phyloP scores from a whole-genome alignment of 2,797 vertebrate species.

The Sebastolobus altivelis region DNA sequence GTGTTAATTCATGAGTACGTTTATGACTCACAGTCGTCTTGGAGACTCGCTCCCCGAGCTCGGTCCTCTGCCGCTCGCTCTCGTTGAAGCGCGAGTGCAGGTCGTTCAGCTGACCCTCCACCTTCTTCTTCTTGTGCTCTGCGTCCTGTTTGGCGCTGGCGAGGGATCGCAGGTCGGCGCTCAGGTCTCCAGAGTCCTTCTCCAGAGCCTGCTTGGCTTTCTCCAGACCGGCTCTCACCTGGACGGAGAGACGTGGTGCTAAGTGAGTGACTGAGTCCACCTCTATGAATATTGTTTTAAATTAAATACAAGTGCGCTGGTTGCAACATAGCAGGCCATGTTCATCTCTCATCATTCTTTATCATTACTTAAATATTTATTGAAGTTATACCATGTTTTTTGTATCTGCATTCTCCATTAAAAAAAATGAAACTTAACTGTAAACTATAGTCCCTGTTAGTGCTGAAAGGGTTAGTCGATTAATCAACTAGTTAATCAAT shows the following conservation, averaged over 20 bases:
- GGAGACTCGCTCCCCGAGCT: conserved; percentile 91
- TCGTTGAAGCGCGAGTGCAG: conserved; percentile 90
- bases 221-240: conserved; percentile 93
- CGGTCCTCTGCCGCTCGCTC: conserved; percentile 89
- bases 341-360: background rate
- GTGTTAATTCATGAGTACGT: background rate
- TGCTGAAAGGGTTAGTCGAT: too few relatives aligned
- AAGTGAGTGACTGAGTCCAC: too few relatives aligned
- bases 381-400: too few relatives aligned
- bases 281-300: too few relatives aligned
- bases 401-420: background rate
- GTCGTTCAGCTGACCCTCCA: conserved; percentile 92
- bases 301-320: too few relatives aligned
- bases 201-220: conserved; percentile 95
- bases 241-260: background rate
- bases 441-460: too few relatives aligned
- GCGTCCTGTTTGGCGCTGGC: conserved; percentile 91
- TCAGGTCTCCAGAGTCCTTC: conserved; percentile 91
- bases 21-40: conserved; percentile 87
- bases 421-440: too few relatives aligned
- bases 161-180: conserved; percentile 89
- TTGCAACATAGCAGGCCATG: too few relatives aligned
- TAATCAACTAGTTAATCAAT: too few relatives aligned
- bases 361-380: background rate
- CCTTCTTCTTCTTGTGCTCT: conserved; percentile 96